Evolutionary conservation across 2,113 vertebrate species (phyloP).

Genomic region (Lamprotornis superbus): DNA sequence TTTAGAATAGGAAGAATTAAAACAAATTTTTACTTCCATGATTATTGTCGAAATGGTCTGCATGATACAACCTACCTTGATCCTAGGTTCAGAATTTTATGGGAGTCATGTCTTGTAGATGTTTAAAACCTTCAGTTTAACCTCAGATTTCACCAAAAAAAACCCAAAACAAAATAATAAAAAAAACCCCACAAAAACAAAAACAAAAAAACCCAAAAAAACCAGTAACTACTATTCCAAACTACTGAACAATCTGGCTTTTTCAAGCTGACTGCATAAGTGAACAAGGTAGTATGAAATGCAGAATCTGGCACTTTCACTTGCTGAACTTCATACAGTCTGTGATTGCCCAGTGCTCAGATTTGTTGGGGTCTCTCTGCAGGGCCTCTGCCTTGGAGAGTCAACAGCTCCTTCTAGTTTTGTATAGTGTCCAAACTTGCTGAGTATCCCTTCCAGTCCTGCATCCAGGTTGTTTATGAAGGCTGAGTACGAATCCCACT

Average conservation of each 20-base stretch:
- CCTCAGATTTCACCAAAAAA: background rate
- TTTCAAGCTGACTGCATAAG: background rate
- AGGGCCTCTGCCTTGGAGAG: background rate
- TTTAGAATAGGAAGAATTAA: background rate
- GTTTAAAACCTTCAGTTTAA: background rate
- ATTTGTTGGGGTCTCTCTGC: background rate
- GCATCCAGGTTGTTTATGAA: background rate
- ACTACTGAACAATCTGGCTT: background rate
- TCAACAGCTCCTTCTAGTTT: background rate
- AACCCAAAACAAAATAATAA: no score
- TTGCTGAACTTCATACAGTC: background rate
- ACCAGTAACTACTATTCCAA: rapidly evolving
- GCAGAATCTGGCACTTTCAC: background rate
- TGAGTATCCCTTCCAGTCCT: background rate
- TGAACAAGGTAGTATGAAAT: background rate
- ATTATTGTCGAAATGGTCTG: background rate
- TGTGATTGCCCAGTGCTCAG: no score
- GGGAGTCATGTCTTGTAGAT: background rate
- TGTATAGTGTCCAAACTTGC: rapidly evolving
- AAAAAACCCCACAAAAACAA: no score
- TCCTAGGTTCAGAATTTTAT: background rate
- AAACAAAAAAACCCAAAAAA: no score
- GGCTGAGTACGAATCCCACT: background rate
- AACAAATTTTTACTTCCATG: background rate
- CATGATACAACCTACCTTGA: background rate